Evolutionary conservation across 2,888 invertebrate genomes (phyloP), one percentile per base, ranked within the genome.

Genomic region (Tipula lateralis): DNA sequence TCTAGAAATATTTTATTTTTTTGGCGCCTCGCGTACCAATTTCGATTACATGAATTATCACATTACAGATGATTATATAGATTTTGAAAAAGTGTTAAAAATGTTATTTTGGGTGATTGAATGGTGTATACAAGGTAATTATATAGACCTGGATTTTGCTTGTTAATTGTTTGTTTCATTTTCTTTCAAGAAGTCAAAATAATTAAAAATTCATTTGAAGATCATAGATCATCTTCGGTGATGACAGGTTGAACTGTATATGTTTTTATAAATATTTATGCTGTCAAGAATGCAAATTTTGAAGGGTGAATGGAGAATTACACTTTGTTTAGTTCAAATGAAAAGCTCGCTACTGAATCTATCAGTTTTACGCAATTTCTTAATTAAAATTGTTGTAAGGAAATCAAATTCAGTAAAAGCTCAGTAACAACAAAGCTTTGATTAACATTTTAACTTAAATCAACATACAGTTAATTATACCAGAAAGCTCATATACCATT

Each of bases 21-120:
- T 66, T 24, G 66, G 66, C 24, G 24, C 9, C 66, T 24, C 66
- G 24, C 12, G 24, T 66, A 66, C 66, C 66, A 66, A 24, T 66
- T 24, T 66, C 66, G 66, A 66, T 66, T 66, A 66, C 66, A 66
- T 66, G 66, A 66, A 66, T 66, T 66, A 66, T 66, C 66, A 24
- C 24, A 66, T 66, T 66, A 66, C 66, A 12, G 66, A 66, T 66
- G 66, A 66, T 66, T 66, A 66, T 66, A 66, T 66, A 66, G 66
- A 24, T 66, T 66, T 66, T 19, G 24, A 66, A 24, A 44, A 66
- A 66, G 66, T 66, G 66, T 66, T 66, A 66, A 66, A 44, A 44
- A n/a, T 44, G n/a, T 44, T 66, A 9, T 50, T 50, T 50, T 24
- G 9, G 9, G 24, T 66, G 66, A 66, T 66, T 66, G 66, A 66